A percentile compares a stretch with the other conserved stretches of the same genome.
Conservation (phyloP, 37 sponge, comb jelly and placozoan species). For the Aplysina aerophoba region DNA sequence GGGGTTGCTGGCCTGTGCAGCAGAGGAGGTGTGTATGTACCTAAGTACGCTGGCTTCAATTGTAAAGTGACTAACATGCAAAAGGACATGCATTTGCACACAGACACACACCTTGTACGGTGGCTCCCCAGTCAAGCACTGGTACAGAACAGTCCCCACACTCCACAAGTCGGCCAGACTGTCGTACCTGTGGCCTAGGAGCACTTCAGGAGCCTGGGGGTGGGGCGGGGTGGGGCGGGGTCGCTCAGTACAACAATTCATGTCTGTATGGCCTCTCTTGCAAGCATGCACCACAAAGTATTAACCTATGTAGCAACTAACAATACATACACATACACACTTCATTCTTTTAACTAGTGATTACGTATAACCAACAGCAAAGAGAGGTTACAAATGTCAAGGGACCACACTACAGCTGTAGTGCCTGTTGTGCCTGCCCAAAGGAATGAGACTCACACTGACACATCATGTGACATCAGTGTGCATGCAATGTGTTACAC, state of each 20-base stretch:
- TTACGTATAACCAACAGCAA: too few relatives aligned
- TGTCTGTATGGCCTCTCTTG: neutral
- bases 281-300: slow-evolving; percentile 9
- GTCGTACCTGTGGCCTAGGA: slow-evolving; percentile 82
- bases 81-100: neutral
- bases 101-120: slow-evolving; percentile 77
- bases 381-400: too few relatives aligned
- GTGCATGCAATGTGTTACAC: too few relatives aligned
- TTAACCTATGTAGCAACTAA: too few relatives aligned
- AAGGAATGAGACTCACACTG: too few relatives aligned
- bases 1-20: slow-evolving; percentile 66
- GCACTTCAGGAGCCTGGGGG: slow-evolving; percentile 93
- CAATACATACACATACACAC: slow-evolving; percentile 14
- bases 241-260: too few relatives aligned
- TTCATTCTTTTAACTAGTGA: too few relatives aligned
- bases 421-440: too few relatives aligned
- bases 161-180: slow-evolving; percentile 95
- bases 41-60: neutral
- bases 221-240: too few relatives aligned
- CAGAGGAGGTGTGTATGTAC: neutral
- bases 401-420: too few relatives aligned
- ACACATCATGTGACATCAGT: too few relatives aligned
- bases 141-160: slow-evolving; percentile 93
- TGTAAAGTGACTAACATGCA: neutral
- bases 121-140: slow-evolving; percentile 89